Base-by-base conservation (phyloP, 2,797 vertebrate genomes). In the Acanthurus tractus region DNA sequence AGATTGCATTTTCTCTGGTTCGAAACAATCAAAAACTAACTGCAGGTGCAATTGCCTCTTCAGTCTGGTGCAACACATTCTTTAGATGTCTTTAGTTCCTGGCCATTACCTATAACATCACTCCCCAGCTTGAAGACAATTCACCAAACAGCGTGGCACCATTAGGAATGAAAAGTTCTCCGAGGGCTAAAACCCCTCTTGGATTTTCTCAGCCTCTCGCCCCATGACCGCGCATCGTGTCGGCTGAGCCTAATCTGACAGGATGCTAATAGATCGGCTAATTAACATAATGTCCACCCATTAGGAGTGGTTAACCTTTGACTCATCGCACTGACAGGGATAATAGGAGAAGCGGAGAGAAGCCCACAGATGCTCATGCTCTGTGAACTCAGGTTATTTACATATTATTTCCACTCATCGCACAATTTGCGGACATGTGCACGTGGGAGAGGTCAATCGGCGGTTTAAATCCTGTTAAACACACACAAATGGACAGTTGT, bases 241-340 rank as follows among this genome's bases (percentile, higher is more conserved):
- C 29, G 10, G 73, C 66, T 88, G 82, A 91, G 90, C 72, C 65
- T 92, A 91, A 93, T 91, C 91, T 84, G 93, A 93, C 93, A 89
- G 79, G 63, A 80, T 18, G 70, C 88, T 92, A 92, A 93, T 92
- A 87, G 86, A 90, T 77, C 9, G 65, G 74, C 81, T 86, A 91
- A 94, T 93, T 88, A 93, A 85, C 89, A 91, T 85, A 89, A 89
- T 86, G 89, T 89, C 88, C 88, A 81, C 46, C 85, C 89, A 91
- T 92, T 89, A 92, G 85, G 77, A 88, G 74, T 22, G 84, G 82
- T 88, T 89, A 82, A 91, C 87, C 92, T 91, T 82, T 90, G 89
- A 85, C 84, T 68, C 76, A 1, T 63, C 38, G 14, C 71, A 9
- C 86, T 89, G 91, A 89, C 85, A 62, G 80, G 72, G 68, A 80